Evolutionary conservation across 2,797 vertebrate species (phyloP), one percentile per base, ranked within the genome.

Genomic region (Thaleichthys pacificus): DNA sequence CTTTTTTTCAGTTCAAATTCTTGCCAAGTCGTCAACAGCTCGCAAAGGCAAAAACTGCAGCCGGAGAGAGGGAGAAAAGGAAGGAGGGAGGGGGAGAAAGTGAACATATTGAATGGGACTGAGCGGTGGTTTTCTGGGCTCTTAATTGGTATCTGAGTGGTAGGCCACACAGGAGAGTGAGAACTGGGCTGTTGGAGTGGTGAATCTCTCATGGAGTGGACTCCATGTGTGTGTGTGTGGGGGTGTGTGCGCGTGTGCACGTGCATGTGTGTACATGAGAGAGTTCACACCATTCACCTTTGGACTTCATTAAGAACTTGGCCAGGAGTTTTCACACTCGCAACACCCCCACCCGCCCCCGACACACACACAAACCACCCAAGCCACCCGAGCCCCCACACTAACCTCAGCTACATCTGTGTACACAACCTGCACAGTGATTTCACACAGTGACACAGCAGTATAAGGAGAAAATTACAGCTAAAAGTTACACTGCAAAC

Each of bases 301-400:
- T 80, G 77, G 85, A 84, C 82, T 80, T 85, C 77, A 84, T 81
- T 84, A 85, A 77, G 83, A 83, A 79, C 77, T 82, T 79, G 80
- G 80, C 81, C 78, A n/a, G 72, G 68, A 76, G 80, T 74, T 82
- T 81, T 82, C 71, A 68, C 70, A 67, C 75, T 72, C 57, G 51
- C 64, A 69, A 70, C 42, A 66, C 4, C 51, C 15, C 75, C 66
- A 30, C 79, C 47, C 22, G 38, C 61, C 71, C 7, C 63, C 19
- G 5, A 15, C 65, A 57, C 64, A 47, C 42, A 47, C 42, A 47
- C 42, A 47, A 47, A 47, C 42, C 42, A 47, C 42, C 2, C 42
- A 47, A 47, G 42, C 38, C 32, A 42, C 38, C 2, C 38, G 14
- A 42, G 38, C 42, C 32, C 32, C 32, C 32, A 35, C 61, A 63